Base-by-base conservation (phyloP, 1,140 invertebrate genomes). In the Conus ventricosus region DNA sequence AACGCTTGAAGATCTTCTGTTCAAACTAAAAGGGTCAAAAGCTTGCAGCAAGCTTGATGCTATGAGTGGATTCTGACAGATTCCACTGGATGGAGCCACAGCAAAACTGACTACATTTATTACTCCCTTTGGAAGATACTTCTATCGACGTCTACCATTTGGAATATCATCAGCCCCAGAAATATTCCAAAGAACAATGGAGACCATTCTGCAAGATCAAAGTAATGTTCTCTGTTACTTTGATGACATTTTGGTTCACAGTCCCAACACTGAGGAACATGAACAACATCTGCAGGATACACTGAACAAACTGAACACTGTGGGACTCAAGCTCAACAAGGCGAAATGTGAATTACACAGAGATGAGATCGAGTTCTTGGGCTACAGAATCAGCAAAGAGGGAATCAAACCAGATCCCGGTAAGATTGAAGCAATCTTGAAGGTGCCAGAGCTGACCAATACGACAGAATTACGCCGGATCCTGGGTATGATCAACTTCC, bases 21-120 rank as follows among this genome's bases (percentile, higher is more conserved):
- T 75, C 17, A 87, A 87, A 82, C 53, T 91, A 39, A 51, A n/a
- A 17, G 89, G 60, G 96, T 96, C 91, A 94, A 94, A 27, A 93
- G 91, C 51, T 27, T 89, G 88, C 63, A n/a, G 27, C 10, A 88
- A 67, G 27, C 17, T 91, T 6, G 88, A 91, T 83, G 87, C 87
- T 4, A 84, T 51, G 4, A 76, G 20, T 25, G 87, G 90, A 63
- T 89, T 91, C 87, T 90, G 53, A 55, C 88, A 91, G 54, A 76
- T 91, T n/a, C 85, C 55, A 51, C 57, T 60, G 8, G 57, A 60
- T 15, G 8, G 8, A 60, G 57, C 8, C 8, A 11, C 57, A 4
- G 57, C 57, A 60, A 60, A 60, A 15, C 57, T 60, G 8, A 60
- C 57, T 4, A 60, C 57, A 60, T 60, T 60, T 15, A 60, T 60